Evolutionary conservation across 2,113 vertebrate genomes (phyloP).

Genomic region (Maccullochella peelii): DNA sequence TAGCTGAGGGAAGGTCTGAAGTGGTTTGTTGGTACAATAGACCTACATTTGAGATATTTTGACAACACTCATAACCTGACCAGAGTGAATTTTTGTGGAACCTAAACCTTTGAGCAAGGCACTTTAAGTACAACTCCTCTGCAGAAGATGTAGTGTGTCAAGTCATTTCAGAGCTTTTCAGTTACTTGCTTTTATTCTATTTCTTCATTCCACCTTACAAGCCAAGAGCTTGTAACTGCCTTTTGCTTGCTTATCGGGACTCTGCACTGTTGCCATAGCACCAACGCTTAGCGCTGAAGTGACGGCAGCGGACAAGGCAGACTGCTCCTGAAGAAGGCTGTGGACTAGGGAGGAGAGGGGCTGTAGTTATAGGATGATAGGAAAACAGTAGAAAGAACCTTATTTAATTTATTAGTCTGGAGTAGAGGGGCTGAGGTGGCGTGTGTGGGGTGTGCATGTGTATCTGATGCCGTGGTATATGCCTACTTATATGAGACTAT

Average conservation of each 20-base stretch:
- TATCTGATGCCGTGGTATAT: background rate
- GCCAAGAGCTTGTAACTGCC: background rate
- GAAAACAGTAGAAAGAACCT: background rate
- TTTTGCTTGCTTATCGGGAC: constrained; percentile 26
- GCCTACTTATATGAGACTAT: background rate
- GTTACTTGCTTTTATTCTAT: background rate
- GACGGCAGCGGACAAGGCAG: background rate
- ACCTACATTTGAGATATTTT: constrained; percentile 27
- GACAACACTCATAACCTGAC: constrained; percentile 3
- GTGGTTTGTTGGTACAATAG: constrained; percentile 16
- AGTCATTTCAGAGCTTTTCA: background rate
- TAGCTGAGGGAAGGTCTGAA: constrained; percentile 24
- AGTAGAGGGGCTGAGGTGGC: background rate
- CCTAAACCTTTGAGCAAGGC: constrained; percentile 1
- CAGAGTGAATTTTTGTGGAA: background rate
- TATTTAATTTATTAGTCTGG: background rate
- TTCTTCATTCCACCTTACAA: constrained; percentile 27
- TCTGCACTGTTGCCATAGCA: constrained; percentile 49
- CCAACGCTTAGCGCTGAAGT: background rate
- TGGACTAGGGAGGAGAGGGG: background rate
- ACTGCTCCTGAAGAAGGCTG: constrained; percentile 13
- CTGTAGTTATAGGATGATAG: background rate
- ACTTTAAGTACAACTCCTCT: background rate
- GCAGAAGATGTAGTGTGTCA: background rate
- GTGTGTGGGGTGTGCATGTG: background rate